Conservation (phyloP, 2,797 vertebrate species). For the Craterocephalus amniculus region DNA sequence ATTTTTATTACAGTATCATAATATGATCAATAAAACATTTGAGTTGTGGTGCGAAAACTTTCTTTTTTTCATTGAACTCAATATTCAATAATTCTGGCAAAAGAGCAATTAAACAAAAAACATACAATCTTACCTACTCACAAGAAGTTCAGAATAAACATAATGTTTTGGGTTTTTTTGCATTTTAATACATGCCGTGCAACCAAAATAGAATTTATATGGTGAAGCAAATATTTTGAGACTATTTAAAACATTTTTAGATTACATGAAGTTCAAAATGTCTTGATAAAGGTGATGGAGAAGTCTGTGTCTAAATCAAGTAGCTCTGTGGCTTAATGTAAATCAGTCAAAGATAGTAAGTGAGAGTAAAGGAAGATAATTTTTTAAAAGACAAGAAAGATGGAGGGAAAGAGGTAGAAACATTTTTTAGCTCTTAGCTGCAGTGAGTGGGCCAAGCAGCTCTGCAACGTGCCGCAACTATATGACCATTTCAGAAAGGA, state of each 20-base stretch:
- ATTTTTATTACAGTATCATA: neutral
- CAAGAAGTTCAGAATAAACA: neutral
- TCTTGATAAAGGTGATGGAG: too few relatives aligned
- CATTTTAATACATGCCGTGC: neutral
- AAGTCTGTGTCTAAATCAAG: too few relatives aligned
- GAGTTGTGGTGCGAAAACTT: neutral
- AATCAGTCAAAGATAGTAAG: neutral
- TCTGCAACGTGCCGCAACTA: too few relatives aligned
- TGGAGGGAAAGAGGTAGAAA: too few relatives aligned
- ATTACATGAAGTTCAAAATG: neutral
- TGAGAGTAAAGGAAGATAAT: too few relatives aligned
- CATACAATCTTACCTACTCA: neutral
- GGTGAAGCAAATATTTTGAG: too few relatives aligned
- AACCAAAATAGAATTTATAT: neutral
- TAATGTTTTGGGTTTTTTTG: neutral
- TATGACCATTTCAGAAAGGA: too few relatives aligned
- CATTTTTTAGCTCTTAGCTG: too few relatives aligned
- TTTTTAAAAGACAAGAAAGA: too few relatives aligned
- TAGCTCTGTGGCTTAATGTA: neutral
- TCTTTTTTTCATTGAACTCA: neutral
- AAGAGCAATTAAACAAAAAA: too few relatives aligned
- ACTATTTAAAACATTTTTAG: neutral
- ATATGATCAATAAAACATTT: neutral
- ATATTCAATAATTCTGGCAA: too few relatives aligned
- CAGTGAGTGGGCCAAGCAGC: too few relatives aligned